Percentiles rank a stretch among this genome's conserved stretches.
These are phyloP conservation scores for Lacerta viridis DNA, from an alignment of 2,797 vertebrate species.

Conservation along the genomic window DNA sequence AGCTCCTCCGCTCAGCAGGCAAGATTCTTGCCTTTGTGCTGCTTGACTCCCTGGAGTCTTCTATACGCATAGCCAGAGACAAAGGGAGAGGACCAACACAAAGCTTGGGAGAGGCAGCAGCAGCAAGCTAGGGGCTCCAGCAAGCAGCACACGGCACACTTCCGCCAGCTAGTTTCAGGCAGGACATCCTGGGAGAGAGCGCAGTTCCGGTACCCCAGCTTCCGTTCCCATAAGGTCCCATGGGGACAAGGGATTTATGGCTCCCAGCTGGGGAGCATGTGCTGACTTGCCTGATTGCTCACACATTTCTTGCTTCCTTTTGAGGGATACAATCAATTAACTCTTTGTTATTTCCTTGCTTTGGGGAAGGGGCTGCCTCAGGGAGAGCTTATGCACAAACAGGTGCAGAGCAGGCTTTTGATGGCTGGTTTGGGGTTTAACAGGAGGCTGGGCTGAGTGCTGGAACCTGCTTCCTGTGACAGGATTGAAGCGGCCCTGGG, in stretches of 20 bases:
- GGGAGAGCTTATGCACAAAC: not conserved
- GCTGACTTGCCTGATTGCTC: conserved; percentile 30
- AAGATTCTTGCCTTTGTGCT: not conserved
- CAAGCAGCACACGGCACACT: not conserved
- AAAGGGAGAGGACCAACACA: no score
- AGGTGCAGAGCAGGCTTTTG: not conserved
- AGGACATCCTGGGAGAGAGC: conserved; percentile 19
- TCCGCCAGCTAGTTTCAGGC: not conserved
- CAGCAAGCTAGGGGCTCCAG: not conserved
- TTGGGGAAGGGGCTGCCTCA: not conserved
- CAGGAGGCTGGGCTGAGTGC: not conserved
- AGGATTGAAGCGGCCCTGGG: not conserved
- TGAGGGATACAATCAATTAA: conserved; percentile 29
- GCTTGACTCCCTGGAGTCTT: not conserved
- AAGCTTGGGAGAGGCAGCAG: no score
- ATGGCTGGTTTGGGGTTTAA: not conserved
- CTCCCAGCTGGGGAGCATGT: conserved; percentile 35
- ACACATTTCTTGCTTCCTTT: conserved; percentile 30
- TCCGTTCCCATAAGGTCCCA: conserved; percentile 37
- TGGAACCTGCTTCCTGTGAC: not conserved
- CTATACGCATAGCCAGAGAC: not conserved
- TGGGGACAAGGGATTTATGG: conserved; percentile 13
- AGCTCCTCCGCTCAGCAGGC: not conserved
- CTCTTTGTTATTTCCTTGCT: conserved; percentile 9
- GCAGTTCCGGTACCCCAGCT: not conserved